Conservation (phyloP, 2,888 invertebrate genomes). For the Marasmarcha lunaedactyla region DNA sequence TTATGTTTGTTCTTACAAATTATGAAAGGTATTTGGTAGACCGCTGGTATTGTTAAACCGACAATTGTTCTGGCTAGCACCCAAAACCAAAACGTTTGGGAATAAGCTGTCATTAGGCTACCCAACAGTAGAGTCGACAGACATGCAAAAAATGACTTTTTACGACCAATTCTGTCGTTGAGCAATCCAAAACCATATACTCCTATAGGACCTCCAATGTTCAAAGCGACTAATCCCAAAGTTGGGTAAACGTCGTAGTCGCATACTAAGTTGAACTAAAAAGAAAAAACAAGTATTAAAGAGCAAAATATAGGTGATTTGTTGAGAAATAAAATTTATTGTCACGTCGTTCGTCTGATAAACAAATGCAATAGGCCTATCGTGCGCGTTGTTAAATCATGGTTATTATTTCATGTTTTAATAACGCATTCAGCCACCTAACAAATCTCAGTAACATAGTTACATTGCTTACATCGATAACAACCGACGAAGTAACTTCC, state of each 20-base stretch:
- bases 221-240: conserved; percentile 85
- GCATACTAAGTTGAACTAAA: conserved; percentile 91
- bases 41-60: conserved; percentile 92
- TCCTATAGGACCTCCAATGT: conserved; percentile 90
- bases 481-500: conserved; percentile 80
- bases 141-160: conserved; percentile 88
- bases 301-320: conserved; percentile 7
- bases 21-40: conserved; percentile 95
- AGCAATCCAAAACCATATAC: conserved; percentile 89
- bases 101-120: conserved; percentile 82
- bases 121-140: conserved; percentile 84
- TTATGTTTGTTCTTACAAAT: conserved; percentile 78
- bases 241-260: conserved; percentile 89
- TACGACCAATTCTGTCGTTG: conserved; percentile 89
- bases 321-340: no score
- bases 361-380: no score
- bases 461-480: conserved; percentile 78
- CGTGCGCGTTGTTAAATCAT: no score
- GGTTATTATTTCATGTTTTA: no score
- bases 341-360: no score
- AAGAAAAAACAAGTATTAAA: conserved; percentile 21
- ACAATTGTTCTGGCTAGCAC: conserved; percentile 83
- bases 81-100: conserved; percentile 87
- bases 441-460: no score
- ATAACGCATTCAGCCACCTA: no score